A percentile compares a stretch with the other conserved stretches of the same genome.
Conservation (phyloP, 2,797 vertebrate genomes). For the Mareca penelope region DNA sequence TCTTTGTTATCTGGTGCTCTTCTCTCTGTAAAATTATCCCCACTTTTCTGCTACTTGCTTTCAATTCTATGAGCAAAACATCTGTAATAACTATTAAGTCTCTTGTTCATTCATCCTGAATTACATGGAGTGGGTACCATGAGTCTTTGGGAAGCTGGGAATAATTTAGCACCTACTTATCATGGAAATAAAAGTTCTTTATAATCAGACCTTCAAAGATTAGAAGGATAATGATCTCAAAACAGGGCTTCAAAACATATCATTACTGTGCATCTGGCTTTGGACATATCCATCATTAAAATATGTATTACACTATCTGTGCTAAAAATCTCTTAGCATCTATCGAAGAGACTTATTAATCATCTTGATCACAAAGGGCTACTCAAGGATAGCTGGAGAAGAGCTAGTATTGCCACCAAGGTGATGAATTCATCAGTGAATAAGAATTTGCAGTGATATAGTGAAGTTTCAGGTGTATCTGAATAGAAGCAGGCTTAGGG, state of each 20-base stretch:
- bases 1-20: not conserved
- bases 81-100: constrained; percentile 24
- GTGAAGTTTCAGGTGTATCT: not conserved
- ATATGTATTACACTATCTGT: constrained; percentile 29
- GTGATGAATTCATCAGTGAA: constrained; percentile 25
- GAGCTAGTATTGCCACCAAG: constrained; percentile 1
- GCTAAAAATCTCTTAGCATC: constrained; percentile 41
- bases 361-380: constrained; percentile 56
- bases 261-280: constrained; percentile 19
- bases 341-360: constrained; percentile 60
- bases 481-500: not conserved
- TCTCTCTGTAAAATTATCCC: not conserved
- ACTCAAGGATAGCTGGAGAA: constrained; percentile 33
- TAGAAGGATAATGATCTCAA: constrained; percentile 60
- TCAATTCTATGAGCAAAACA: not conserved
- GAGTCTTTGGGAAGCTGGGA: constrained; percentile 29
- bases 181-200: constrained; percentile 51
- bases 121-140: not conserved
- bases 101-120: constrained; percentile 42
- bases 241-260: constrained; percentile 53
- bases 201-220: constrained; percentile 62
- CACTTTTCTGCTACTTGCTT: not conserved
- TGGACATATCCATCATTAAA: constrained; percentile 45
- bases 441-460: not conserved
- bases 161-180: constrained; percentile 61